A percentile compares a stretch with the other conserved stretches of the same genome.
phyloP scores from a whole-genome alignment of 1,140 invertebrate genomes.

The Scaptomyza pallida region DNA sequence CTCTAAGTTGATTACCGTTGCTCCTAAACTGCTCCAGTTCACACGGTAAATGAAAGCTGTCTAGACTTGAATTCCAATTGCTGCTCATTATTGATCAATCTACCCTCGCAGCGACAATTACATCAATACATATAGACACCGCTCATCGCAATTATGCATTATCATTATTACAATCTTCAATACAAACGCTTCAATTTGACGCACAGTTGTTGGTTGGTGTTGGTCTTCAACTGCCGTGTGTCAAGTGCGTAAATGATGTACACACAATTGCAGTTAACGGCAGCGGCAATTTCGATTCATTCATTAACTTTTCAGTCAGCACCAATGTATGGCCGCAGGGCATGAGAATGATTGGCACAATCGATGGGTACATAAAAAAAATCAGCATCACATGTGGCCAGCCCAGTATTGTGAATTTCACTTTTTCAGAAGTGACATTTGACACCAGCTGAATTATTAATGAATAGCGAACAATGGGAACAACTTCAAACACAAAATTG shows the following conservation, averaged over 20 bases:
- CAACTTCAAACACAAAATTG: not conserved
- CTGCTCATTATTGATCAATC: constrained; percentile 10
- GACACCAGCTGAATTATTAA: constrained; percentile 61
- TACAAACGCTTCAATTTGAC: constrained; percentile 17
- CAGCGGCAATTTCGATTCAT: constrained; percentile 45
- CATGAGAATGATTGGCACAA: constrained; percentile 74
- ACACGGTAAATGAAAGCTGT: not conserved
- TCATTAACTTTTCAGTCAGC: constrained; percentile 65
- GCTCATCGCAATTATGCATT: constrained; percentile 37
- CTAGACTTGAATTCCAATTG: not conserved
- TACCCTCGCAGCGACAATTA: constrained; percentile 19
- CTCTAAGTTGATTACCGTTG: too few species aligned
- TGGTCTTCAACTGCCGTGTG: constrained; percentile 40
- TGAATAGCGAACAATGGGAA: constrained; percentile 42
- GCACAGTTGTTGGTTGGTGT: not conserved
- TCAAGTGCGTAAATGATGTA: constrained; percentile 50
- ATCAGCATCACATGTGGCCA: constrained; percentile 38
- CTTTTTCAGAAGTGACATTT: constrained; percentile 69
- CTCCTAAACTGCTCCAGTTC: not conserved
- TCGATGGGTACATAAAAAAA: constrained; percentile 20
- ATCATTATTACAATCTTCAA: constrained; percentile 45
- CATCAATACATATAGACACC: not conserved
- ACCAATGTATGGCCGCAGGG: constrained; percentile 45
- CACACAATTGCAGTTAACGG: constrained; percentile 54
- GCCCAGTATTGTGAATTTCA: constrained; percentile 51